Evolutionary conservation across 92 coral and sea anemone species (phyloP).

Genomic region (Pocillopora meandrina): DNA sequence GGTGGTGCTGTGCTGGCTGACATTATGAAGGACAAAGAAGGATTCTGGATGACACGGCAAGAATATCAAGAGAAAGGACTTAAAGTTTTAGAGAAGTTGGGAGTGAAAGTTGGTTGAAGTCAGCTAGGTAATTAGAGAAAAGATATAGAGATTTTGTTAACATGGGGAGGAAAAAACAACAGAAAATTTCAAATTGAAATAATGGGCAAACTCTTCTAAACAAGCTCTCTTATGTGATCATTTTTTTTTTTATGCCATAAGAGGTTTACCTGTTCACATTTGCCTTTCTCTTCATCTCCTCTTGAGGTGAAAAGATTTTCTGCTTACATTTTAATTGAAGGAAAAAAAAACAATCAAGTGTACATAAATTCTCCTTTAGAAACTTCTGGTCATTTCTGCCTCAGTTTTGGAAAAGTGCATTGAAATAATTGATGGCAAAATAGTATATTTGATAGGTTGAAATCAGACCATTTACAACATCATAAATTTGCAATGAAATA

Average conservation of each 20-base stretch:
- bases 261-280: not conserved
- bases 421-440: too few relatives aligned
- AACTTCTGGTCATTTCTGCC: too few relatives aligned
- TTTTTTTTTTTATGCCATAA: not conserved
- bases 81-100: constrained; percentile 92
- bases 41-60: constrained; percentile 95
- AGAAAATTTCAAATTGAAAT: constrained; percentile 14
- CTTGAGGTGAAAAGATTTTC: not conserved
- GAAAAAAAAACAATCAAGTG: not conserved
- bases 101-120: constrained; percentile 84
- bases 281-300: not conserved
- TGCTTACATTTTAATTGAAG: not conserved
- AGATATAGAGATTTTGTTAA: constrained; percentile 10
- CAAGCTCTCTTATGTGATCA: constrained; percentile 16
- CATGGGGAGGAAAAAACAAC: not conserved
- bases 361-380: not conserved
- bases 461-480: too few relatives aligned
- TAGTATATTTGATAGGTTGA: too few relatives aligned
- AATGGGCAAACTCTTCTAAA: constrained; percentile 7
- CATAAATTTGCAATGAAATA: too few relatives aligned
- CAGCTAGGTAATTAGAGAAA: constrained; percentile 41
- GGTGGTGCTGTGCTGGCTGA: constrained; percentile 99
- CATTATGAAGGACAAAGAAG: constrained; percentile 99
- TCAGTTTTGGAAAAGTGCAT: not conserved
- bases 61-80: constrained; percentile 95